Conservation (phyloP, 1,140 invertebrate genomes). For the Drosophila orosa region DNA sequence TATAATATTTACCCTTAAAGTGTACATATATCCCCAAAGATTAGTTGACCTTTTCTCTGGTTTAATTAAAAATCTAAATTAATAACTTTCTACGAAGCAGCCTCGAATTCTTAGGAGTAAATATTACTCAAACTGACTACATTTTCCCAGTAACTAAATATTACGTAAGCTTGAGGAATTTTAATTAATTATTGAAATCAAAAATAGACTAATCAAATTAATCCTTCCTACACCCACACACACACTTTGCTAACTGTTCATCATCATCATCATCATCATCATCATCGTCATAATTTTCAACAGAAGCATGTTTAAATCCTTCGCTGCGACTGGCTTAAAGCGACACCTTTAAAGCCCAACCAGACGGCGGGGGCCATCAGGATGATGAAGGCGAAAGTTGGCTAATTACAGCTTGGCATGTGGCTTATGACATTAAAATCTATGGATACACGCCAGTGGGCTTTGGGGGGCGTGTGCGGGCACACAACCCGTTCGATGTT, state of each 20-base stretch:
- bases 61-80: slow-evolving; percentile 8
- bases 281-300: background rate
- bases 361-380: slow-evolving; percentile 21
- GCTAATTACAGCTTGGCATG: slow-evolving; percentile 76
- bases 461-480: slow-evolving; percentile 14
- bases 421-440: slow-evolving; percentile 70
- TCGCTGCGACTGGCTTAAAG: slow-evolving; percentile 25
- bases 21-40: background rate
- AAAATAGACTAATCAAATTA: slow-evolving; percentile 32
- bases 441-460: slow-evolving; percentile 44
- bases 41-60: background rate
- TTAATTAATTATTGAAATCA: background rate
- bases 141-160: slow-evolving; percentile 1
- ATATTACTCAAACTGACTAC: background rate
- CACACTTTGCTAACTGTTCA: slow-evolving; percentile 8
- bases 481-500: slow-evolving; percentile 31
- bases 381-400: slow-evolving; percentile 32
- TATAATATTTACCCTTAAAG: background rate
- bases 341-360: slow-evolving; percentile 37
- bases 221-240: slow-evolving; percentile 11
- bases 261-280: background rate
- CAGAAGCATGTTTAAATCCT: background rate
- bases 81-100: background rate
- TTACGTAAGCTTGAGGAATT: background rate
- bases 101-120: background rate